phyloP scores from a whole-genome alignment of 2,797 vertebrate genomes.

The Myotis pilosus region DNA sequence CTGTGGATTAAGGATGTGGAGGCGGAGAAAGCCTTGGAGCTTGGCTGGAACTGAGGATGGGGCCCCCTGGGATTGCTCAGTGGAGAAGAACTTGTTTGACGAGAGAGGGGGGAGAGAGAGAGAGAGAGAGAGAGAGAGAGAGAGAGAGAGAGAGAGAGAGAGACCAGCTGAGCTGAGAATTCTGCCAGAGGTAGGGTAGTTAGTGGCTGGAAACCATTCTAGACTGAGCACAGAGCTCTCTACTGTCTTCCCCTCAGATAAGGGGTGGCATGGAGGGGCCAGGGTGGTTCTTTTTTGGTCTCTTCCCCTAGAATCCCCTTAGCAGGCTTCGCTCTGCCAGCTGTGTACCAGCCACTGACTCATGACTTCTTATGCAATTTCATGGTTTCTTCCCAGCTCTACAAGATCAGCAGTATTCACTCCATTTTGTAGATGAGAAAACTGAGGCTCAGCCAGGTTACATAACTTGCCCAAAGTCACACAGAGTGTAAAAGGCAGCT shows the following conservation, averaged over 20 bases:
- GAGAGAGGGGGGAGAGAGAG: not conserved
- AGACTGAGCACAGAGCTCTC: not conserved
- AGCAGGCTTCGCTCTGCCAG: not conserved
- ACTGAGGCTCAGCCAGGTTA: conserved; percentile 39
- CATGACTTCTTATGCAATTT: not conserved
- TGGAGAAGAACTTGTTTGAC: conserved; percentile 76
- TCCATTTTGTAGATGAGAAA: conserved; percentile 55
- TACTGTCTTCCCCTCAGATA: not conserved
- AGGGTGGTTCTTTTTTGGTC: not conserved
- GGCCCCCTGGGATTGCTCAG: conserved; percentile 76
- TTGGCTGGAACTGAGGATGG: conserved; percentile 74
- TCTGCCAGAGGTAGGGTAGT: not conserved
- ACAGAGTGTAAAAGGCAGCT: not conserved
- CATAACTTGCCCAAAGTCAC: not conserved
- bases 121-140: not conserved
- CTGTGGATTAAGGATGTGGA: conserved; percentile 76
- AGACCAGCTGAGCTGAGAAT: not conserved
- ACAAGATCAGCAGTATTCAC: not conserved
- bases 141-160: not conserved
- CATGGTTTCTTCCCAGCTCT: not conserved
- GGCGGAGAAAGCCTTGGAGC: conserved; percentile 74
- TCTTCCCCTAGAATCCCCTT: not conserved
- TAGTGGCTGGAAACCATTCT: not conserved
- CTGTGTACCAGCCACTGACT: not conserved
- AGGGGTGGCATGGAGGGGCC: not conserved